Evolutionary conservation across 2,797 vertebrate genomes (phyloP).

Genomic region (Oophaga sylvatica): DNA sequence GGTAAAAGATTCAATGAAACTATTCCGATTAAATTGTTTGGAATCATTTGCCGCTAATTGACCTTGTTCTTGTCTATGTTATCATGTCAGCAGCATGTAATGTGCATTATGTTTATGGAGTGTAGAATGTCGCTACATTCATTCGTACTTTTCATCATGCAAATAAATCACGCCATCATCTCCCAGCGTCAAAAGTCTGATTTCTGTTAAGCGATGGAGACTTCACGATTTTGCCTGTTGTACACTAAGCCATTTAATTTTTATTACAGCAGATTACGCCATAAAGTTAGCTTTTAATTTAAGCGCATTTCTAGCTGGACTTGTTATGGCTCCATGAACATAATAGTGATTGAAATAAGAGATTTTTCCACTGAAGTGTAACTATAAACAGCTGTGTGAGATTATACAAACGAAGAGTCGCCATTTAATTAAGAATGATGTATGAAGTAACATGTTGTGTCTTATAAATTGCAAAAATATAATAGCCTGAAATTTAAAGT

Average conservation of each 20-base stretch:
- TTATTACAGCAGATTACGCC: constrained; percentile 47
- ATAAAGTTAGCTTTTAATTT: constrained; percentile 39
- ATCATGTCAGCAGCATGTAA: constrained; percentile 3
- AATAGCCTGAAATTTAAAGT: constrained; percentile 49
- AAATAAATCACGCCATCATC: constrained; percentile 15
- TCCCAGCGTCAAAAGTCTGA: neutral
- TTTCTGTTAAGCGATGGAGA: neutral
- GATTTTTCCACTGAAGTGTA: constrained; percentile 42
- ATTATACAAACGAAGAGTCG: constrained; percentile 40
- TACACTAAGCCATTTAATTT: constrained; percentile 23
- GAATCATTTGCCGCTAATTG: constrained; percentile 4
- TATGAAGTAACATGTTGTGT: constrained; percentile 43
- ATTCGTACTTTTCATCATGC: neutral
- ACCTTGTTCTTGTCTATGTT: neutral
- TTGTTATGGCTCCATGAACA: constrained; percentile 43
- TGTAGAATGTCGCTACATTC: neutral
- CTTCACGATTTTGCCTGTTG: neutral
- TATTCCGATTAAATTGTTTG: constrained; percentile 2
- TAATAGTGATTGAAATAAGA: constrained; percentile 46
- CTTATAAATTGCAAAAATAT: constrained; percentile 56
- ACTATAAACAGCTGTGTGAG: constrained; percentile 49
- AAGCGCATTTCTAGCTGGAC: constrained; percentile 34
- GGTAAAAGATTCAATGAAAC: neutral
- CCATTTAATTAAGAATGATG: constrained; percentile 56
- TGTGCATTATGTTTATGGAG: constrained; percentile 3